Percentiles rank a stretch among this genome's conserved stretches.
These are phyloP conservation scores for Macquaria ambigua DNA, from an alignment of 2,113 vertebrate species.

Conservation along the genomic window DNA sequence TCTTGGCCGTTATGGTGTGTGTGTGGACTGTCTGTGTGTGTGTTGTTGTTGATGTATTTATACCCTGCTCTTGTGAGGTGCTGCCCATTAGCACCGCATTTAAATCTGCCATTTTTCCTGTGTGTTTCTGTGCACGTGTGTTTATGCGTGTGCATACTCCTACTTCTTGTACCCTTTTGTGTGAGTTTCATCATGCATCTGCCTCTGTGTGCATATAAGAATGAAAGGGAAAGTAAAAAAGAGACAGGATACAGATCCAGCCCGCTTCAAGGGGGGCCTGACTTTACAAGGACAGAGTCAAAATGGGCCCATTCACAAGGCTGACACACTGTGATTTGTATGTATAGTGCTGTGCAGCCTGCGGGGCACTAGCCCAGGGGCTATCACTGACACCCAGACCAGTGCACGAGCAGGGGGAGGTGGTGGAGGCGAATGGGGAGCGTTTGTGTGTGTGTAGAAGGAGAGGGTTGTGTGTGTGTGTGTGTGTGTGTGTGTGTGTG, in stretches of 20 bases:
- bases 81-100: slow-evolving; percentile 75
- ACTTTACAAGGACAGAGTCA: slow-evolving; percentile 82
- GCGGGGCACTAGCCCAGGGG: slow-evolving; percentile 77
- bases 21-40: slow-evolving; percentile 65
- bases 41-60: slow-evolving; percentile 81
- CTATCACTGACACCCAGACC: slow-evolving; percentile 78
- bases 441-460: slow-evolving; percentile 11
- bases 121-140: slow-evolving; percentile 36
- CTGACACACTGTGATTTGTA: slow-evolving; percentile 81
- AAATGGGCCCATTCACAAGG: slow-evolving; percentile 79
- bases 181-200: slow-evolving; percentile 51
- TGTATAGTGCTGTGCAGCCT: slow-evolving; percentile 77
- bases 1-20: slow-evolving; percentile 70
- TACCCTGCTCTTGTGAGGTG: slow-evolving; percentile 70
- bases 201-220: slow-evolving; percentile 48
- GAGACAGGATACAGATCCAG: slow-evolving; percentile 74
- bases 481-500: slow-evolving; percentile 10
- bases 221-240: slow-evolving; percentile 65
- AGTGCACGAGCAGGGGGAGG: slow-evolving; percentile 55
- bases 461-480: slow-evolving; percentile 18
- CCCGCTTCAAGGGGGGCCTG: slow-evolving; percentile 69
- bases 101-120: slow-evolving; percentile 61
- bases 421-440: slow-evolving; percentile 30
- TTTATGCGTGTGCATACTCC: not conserved
- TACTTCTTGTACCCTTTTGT: slow-evolving; percentile 36